Conservation (phyloP, 1,140 invertebrate genomes). For the Centruroides sculpturatus region DNA sequence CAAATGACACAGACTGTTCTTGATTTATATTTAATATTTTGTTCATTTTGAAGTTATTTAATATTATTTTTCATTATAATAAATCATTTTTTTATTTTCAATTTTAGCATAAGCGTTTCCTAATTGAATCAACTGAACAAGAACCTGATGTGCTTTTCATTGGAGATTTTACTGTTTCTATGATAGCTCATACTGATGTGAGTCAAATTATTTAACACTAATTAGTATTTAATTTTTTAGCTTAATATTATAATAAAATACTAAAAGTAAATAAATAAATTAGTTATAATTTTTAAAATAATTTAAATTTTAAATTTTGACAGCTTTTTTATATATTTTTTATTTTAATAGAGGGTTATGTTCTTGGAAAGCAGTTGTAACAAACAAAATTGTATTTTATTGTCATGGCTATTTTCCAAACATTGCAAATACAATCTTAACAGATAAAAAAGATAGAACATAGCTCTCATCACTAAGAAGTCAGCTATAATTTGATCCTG, state of each 20-base stretch:
- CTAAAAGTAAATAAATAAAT: neutral
- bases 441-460: no score
- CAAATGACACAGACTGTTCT: no score
- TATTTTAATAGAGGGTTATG: no score
- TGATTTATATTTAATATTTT: no score
- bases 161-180: conserved; percentile 68
- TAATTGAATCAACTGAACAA: conserved; percentile 61
- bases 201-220: conserved; percentile 1
- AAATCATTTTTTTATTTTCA: neutral
- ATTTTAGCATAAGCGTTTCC: conserved; percentile 63
- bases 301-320: neutral
- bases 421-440: no score
- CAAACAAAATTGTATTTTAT: no score
- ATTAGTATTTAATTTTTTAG: neutral
- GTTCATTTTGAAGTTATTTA: neutral
- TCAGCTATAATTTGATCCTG: no score
- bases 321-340: no score
- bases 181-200: conserved; percentile 53
- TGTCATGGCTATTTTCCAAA: no score
- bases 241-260: neutral
- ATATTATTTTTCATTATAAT: neutral
- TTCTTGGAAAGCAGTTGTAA: no score
- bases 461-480: no score
- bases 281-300: neutral
- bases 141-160: conserved; percentile 84